Percentiles rank a stretch among this genome's conserved stretches.
Evolutionary conservation across 37 sponge, comb jelly and placozoan species (phyloP).

Genomic region (Halichondria panicea): DNA sequence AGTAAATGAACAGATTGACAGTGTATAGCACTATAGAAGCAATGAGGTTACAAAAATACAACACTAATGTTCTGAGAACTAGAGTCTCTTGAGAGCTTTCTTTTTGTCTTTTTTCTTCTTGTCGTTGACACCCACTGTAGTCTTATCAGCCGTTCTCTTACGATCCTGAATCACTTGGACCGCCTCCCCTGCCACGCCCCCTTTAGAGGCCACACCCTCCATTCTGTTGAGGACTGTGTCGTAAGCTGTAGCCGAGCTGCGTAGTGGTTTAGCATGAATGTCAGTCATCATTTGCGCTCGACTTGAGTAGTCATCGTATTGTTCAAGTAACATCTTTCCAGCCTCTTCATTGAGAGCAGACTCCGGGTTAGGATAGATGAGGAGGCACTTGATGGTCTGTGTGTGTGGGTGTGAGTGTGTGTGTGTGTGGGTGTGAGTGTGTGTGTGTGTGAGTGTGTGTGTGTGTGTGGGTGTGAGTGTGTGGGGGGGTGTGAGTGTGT

Average conservation of each 20-base stretch:
- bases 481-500: not conserved
- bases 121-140: conserved; percentile 7
- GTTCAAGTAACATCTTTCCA: conserved; percentile 86
- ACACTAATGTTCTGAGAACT: too few relatives aligned
- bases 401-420: not conserved
- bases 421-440: not conserved
- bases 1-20: too few relatives aligned
- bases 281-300: conserved; percentile 92
- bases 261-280: conserved; percentile 80
- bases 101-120: conserved; percentile 90
- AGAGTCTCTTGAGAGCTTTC: conserved; percentile 84
- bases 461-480: not conserved
- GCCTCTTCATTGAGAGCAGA: conserved; percentile 99
- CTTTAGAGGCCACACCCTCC: too few relatives aligned
- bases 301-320: conserved; percentile 85
- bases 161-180: too few relatives aligned
- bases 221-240: too few relatives aligned
- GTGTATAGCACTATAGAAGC: too few relatives aligned
- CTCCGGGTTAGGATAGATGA: conserved; percentile 96
- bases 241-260: not conserved
- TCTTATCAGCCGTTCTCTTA: conserved; percentile 2
- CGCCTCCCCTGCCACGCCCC: too few relatives aligned
- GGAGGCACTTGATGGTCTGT: conserved; percentile 95
- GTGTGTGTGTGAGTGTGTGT: not conserved
- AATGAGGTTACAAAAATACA: too few relatives aligned